phyloP scores from a whole-genome alignment of 2,888 invertebrate genomes.

The Eupsilia transversa region DNA sequence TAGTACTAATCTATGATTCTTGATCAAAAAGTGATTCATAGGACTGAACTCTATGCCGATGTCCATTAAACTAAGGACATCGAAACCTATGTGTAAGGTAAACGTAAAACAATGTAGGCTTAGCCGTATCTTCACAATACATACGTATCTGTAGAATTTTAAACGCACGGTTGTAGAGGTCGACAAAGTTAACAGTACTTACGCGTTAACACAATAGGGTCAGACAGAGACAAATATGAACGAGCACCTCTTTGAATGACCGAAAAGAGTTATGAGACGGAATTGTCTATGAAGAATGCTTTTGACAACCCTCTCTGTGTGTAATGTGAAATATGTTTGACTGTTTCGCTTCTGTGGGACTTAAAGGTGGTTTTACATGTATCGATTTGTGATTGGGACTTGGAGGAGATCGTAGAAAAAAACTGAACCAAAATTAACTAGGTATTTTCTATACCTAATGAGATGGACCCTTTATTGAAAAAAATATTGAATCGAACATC shows the following conservation, averaged over 20 bases:
- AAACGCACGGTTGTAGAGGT: slow-evolving; percentile 59
- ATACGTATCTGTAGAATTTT: slow-evolving; percentile 43
- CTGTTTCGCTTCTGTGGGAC: slow-evolving; percentile 28
- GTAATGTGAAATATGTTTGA: slow-evolving; percentile 41
- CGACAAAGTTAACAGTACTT: slow-evolving; percentile 61
- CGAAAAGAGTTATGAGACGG: slow-evolving; percentile 54
- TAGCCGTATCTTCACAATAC: slow-evolving; percentile 50
- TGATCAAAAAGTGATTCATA: neutral
- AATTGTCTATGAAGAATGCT: slow-evolving; percentile 59
- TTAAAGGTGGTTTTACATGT: neutral
- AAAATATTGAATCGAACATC: neutral
- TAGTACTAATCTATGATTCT: neutral
- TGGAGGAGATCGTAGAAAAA: neutral
- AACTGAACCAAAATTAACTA: neutral
- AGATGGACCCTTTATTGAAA: neutral
- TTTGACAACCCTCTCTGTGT: slow-evolving; percentile 58
- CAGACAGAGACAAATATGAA: slow-evolving; percentile 68
- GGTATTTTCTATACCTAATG: no score
- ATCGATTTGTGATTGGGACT: neutral
- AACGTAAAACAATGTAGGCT: slow-evolving; percentile 24
- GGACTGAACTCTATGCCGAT: neutral
- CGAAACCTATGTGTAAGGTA: neutral
- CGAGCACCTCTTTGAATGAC: slow-evolving; percentile 56
- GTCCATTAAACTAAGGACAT: neutral
- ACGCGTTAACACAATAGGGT: slow-evolving; percentile 64